phyloP scores from a whole-genome alignment of 2,113 vertebrate species.

The Alectura lathami region DNA sequence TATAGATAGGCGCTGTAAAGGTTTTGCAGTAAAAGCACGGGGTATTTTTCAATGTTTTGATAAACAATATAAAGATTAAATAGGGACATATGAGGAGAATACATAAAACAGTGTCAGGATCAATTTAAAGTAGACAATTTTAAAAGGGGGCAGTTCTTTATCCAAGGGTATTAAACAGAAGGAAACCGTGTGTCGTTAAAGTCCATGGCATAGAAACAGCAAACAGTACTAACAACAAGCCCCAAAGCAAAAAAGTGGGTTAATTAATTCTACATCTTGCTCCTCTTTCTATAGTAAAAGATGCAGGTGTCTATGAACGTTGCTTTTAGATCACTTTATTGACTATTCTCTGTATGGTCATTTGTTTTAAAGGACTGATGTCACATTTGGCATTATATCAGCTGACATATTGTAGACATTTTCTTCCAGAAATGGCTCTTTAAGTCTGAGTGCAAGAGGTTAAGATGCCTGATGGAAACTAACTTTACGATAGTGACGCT shows the following conservation, averaged over 20 bases:
- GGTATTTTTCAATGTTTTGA: neutral
- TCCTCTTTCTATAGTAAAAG: conserved; percentile 66
- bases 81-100: neutral
- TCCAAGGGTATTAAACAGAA: conserved; percentile 16
- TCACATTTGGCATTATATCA: conserved; percentile 80
- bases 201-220: neutral
- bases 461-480: conserved; percentile 76
- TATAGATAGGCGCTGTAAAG: neutral
- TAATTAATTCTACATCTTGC: conserved; percentile 75
- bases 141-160: neutral
- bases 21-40: neutral
- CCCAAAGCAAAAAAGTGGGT: conserved; percentile 58
- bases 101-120: neutral
- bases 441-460: conserved; percentile 83
- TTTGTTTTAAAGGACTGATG: conserved; percentile 84
- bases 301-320: conserved; percentile 70
- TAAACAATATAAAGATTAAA: neutral
- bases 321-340: conserved; percentile 88
- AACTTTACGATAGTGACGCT: conserved; percentile 49
- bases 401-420: conserved; percentile 84
- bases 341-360: conserved; percentile 82
- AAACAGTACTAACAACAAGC: conserved; percentile 7
- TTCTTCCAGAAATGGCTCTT: conserved; percentile 78
- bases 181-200: neutral
- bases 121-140: neutral